A percentile compares a stretch with the other conserved stretches of the same genome.
phyloP scores from a whole-genome alignment of 2,113 vertebrate genomes.

The Chloebia gouldiae region DNA sequence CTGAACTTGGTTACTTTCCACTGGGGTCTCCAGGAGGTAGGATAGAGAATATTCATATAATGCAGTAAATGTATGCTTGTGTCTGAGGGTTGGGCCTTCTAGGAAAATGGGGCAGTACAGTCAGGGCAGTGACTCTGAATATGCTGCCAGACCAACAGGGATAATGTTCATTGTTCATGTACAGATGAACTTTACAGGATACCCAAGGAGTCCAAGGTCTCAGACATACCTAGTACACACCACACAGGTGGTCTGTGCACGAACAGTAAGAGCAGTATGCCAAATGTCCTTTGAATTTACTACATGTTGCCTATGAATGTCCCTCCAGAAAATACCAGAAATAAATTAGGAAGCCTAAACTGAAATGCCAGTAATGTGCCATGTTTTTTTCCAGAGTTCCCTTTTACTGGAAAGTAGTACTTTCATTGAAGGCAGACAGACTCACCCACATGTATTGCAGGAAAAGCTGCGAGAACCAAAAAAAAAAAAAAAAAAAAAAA shows the following conservation, averaged over 20 bases:
- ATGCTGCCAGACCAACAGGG: background rate
- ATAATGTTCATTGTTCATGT: background rate
- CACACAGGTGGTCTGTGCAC: background rate
- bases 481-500: background rate
- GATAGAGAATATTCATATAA: background rate
- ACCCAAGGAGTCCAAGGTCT: background rate
- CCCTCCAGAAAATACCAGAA: background rate
- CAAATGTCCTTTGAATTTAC: background rate
- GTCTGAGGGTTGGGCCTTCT: background rate
- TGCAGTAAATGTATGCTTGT: background rate
- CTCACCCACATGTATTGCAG: background rate
- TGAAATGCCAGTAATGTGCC: background rate
- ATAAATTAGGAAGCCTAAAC: background rate
- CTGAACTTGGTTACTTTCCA: background rate
- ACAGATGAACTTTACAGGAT: background rate
- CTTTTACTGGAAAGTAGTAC: background rate
- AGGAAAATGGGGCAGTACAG: background rate
- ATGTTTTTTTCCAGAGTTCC: background rate
- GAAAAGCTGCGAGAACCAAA: fast-evolving
- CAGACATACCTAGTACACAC: background rate
- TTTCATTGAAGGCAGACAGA: background rate
- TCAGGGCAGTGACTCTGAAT: background rate
- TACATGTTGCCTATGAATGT: background rate
- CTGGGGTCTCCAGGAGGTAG: background rate
- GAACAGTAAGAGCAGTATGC: background rate